Percentiles rank a stretch among this genome's conserved stretches.
Conservation (phyloP, 2,797 vertebrate species). For the Borostomias antarcticus region DNA sequence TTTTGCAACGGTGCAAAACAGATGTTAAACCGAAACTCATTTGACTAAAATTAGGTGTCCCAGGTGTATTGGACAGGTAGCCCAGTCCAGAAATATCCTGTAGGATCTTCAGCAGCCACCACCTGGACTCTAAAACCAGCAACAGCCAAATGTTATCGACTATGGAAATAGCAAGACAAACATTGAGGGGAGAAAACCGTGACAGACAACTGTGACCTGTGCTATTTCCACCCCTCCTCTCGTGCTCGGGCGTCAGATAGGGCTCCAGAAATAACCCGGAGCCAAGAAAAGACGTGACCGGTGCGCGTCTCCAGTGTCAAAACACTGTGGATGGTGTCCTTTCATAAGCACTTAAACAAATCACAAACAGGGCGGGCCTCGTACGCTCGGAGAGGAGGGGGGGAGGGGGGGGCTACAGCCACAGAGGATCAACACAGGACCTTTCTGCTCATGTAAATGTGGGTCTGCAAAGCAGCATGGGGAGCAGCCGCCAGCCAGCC, state of each 20-base stretch:
- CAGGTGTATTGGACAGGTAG: slow-evolving; percentile 36
- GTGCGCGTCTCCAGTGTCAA: slow-evolving; percentile 36
- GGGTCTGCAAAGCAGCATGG: slow-evolving; percentile 36
- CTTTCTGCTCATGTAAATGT: slow-evolving; percentile 71
- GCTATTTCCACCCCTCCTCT: slow-evolving; percentile 42
- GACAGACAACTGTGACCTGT: slow-evolving; percentile 55
- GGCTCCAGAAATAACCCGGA: slow-evolving; percentile 49
- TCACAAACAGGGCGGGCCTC: slow-evolving; percentile 49
- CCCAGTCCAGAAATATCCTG: slow-evolving; percentile 45
- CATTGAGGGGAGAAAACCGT: slow-evolving; percentile 63
- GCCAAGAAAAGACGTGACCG: slow-evolving; percentile 40
- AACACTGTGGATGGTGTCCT: slow-evolving; percentile 45
- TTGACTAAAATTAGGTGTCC: slow-evolving; percentile 42
- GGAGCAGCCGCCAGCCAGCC: slow-evolving; percentile 47
- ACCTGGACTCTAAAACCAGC: slow-evolving; percentile 56
- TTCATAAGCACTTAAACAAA: slow-evolving; percentile 59
- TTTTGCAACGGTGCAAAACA: slow-evolving; percentile 19
- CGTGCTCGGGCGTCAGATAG: slow-evolving; percentile 16
- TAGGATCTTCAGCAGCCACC: slow-evolving; percentile 60
- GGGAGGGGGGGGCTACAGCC: not conserved
- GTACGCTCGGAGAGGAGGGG: slow-evolving; percentile 18
- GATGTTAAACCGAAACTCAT: slow-evolving; percentile 7
- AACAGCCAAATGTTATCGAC: slow-evolving; percentile 54
- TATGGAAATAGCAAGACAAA: slow-evolving; percentile 74
- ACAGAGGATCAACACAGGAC: slow-evolving; percentile 34